These are phyloP conservation scores for Oceanodroma tethys DNA, from an alignment of 2,113 vertebrate genomes.

Conservation along the genomic window DNA sequence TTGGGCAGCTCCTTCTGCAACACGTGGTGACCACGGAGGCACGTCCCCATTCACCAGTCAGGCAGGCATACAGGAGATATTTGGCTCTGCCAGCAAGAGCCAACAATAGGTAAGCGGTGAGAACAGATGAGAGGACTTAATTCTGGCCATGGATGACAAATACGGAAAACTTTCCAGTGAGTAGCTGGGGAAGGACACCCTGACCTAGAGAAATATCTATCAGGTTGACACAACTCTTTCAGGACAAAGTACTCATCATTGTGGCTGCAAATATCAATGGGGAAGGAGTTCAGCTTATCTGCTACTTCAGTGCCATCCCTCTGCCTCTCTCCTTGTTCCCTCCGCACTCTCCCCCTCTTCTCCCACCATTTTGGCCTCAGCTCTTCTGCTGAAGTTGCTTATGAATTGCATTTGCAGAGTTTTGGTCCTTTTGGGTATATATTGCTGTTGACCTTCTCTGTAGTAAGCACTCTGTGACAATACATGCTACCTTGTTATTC, in stretches of 20 bases:
- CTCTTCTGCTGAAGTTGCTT: not conserved
- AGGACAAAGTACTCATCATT: not conserved
- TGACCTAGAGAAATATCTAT: not conserved
- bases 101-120: not conserved
- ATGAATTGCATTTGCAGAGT: not conserved
- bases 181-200: not conserved
- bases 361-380: not conserved
- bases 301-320: not conserved
- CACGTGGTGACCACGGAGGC: accelerated
- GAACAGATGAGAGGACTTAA: not conserved
- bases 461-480: not conserved
- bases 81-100: not conserved
- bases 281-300: not conserved
- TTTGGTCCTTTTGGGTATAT: not conserved
- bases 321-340: not conserved
- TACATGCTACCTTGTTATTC: not conserved
- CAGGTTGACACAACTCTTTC: not conserved
- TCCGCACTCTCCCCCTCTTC: not conserved
- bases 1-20: not conserved
- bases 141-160: not conserved
- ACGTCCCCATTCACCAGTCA: not conserved
- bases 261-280: not conserved
- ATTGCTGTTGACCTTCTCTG: not conserved
- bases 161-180: not conserved
- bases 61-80: not conserved